Evolutionary conservation across 2,797 vertebrate genomes (phyloP).

Genomic region (Phylloscopus collybita): DNA sequence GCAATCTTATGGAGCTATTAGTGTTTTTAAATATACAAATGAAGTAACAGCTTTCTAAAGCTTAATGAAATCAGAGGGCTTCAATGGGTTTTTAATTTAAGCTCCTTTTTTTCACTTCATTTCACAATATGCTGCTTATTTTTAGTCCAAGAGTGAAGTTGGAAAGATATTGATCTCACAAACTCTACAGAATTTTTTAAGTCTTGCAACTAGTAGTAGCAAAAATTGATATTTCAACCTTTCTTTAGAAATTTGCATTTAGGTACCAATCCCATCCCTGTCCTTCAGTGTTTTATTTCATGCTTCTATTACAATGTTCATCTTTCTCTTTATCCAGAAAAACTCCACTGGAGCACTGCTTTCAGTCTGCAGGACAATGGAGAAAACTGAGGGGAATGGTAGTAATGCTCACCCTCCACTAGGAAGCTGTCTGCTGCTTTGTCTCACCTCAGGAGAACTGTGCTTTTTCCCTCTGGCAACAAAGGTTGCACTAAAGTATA

Average conservation of each 20-base stretch:
- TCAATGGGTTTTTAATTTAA: constrained; percentile 40
- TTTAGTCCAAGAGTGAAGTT: background rate
- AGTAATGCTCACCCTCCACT: background rate
- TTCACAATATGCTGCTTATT: background rate
- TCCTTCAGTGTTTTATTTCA: background rate
- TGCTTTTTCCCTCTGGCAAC: background rate
- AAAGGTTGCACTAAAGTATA: background rate
- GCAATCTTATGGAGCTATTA: background rate
- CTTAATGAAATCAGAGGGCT: constrained; percentile 2
- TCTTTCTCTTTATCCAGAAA: background rate
- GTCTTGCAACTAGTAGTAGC: background rate
- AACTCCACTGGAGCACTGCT: accelerated
- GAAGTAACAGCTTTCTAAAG: background rate
- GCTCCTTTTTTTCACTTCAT: background rate
- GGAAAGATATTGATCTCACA: background rate
- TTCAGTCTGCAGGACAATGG: background rate
- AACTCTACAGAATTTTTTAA: background rate
- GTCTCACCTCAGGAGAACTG: background rate
- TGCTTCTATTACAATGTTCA: background rate
- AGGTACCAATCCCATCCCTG: accelerated
- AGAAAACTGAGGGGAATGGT: background rate
- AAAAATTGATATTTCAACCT: background rate
- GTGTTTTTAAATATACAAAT: background rate
- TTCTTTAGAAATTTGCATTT: background rate
- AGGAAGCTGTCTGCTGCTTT: background rate